These are phyloP conservation scores for Netelia melanura DNA, from an alignment of 2,888 invertebrate genomes.

Conservation along the genomic window DNA sequence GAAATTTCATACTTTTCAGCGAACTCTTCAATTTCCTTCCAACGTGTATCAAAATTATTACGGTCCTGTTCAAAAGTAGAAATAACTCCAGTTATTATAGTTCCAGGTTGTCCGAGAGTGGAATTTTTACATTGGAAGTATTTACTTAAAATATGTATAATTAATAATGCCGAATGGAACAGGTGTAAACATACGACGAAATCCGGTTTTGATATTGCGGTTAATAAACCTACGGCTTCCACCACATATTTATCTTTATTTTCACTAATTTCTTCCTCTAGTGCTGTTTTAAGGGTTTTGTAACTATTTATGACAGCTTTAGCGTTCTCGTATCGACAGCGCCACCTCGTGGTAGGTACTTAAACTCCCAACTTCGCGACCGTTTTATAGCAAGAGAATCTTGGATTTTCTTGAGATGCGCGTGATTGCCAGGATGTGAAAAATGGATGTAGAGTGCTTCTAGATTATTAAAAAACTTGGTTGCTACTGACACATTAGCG, in stretches of 20 bases:
- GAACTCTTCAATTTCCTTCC: not conserved
- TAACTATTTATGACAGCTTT: constrained; percentile 2
- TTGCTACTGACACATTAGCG: not conserved
- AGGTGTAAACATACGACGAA: constrained; percentile 5
- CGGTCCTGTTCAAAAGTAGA: not conserved
- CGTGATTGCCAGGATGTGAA: constrained; percentile 2
- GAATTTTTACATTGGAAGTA: not conserved
- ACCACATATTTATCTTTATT: not conserved
- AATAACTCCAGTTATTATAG: not conserved
- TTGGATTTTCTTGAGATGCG: not conserved
- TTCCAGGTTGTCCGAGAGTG: not conserved
- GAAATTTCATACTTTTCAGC: not conserved
- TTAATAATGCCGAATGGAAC: not conserved
- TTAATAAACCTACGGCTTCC: not conserved
- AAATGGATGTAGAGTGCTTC: not conserved
- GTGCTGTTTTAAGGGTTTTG: not conserved
- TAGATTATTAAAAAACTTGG: not conserved
- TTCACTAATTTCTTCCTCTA: not conserved
- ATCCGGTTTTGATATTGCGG: not conserved
- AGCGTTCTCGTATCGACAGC: constrained; percentile 11
- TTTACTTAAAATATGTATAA: constrained; percentile 5
- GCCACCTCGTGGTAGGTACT: constrained; percentile 13
- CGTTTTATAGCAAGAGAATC: not conserved
- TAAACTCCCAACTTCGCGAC: constrained; percentile 8
- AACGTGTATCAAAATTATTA: not conserved